These are phyloP conservation scores for Anisognathus igniventris DNA, from an alignment of 2,797 vertebrate genomes.

Conservation along the genomic window DNA sequence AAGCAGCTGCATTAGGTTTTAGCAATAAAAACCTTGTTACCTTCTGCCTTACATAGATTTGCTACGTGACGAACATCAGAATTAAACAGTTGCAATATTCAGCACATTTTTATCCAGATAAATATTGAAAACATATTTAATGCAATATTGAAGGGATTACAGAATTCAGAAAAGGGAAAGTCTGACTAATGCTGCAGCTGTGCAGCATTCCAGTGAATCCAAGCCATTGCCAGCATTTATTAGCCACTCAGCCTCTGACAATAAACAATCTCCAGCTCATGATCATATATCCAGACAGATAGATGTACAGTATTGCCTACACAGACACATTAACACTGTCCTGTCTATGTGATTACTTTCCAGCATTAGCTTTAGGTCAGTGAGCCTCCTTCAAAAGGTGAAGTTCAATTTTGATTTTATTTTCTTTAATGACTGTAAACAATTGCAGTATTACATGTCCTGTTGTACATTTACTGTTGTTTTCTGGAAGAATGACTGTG, in stretches of 20 bases:
- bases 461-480: background rate
- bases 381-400: background rate
- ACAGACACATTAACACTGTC: constrained; percentile 11
- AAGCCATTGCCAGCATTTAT: constrained; percentile 69
- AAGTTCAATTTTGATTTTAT: background rate
- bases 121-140: constrained; percentile 84
- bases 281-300: constrained; percentile 44
- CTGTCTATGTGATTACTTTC: background rate
- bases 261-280: constrained; percentile 63
- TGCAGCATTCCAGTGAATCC: constrained; percentile 62
- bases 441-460: background rate
- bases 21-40: constrained; percentile 61
- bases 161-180: constrained; percentile 73
- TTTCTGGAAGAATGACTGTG: background rate
- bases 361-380: background rate
- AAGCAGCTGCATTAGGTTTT: background rate
- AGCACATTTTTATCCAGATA: constrained; percentile 77
- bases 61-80: constrained; percentile 73
- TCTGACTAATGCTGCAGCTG: constrained; percentile 76
- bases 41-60: constrained; percentile 60
- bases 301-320: constrained; percentile 10
- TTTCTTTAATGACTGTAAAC: background rate
- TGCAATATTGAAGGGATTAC: constrained; percentile 76
- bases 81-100: constrained; percentile 78
- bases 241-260: constrained; percentile 67